phyloP scores from a whole-genome alignment of 1,140 invertebrate genomes.

The Caenorhabditis inopinata region DNA sequence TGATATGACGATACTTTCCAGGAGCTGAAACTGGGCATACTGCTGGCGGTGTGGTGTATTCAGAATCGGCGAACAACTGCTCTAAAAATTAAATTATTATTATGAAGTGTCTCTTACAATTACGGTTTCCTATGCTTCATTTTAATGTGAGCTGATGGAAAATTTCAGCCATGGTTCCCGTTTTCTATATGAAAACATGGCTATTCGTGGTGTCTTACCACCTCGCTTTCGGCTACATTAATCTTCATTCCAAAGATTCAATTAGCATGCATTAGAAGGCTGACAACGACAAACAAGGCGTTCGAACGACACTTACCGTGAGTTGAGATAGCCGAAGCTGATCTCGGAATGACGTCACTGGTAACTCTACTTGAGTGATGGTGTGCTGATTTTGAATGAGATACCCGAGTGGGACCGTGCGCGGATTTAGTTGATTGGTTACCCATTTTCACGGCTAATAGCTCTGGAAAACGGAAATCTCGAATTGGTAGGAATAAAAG shows the following conservation, averaged over 20 bases:
- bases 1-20: not conserved
- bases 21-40: conserved; percentile 6
- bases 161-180: too few relatives aligned
- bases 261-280: too few relatives aligned
- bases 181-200: too few relatives aligned
- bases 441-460: not conserved
- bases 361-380: conserved; percentile 21
- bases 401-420: conserved; percentile 32
- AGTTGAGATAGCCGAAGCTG: conserved; percentile 31
- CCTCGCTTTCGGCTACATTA: too few relatives aligned
- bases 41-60: not conserved
- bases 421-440: conserved; percentile 27
- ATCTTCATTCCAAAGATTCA: too few relatives aligned
- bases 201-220: too few relatives aligned
- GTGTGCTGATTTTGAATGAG: conserved; percentile 25
- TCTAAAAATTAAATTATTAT: not conserved
- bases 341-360: conserved; percentile 33
- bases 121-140: too few relatives aligned
- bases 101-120: too few relatives aligned
- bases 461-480: not conserved
- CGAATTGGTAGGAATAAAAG: not conserved
- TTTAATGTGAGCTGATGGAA: too few relatives aligned
- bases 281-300: too few relatives aligned
- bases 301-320: conserved; percentile 5
- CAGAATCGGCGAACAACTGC: not conserved